A percentile compares a stretch with the other conserved stretches of the same genome.
These are phyloP conservation scores for Galaxea fascicularis DNA, from an alignment of 92 coral and sea anemone species.

Conservation along the genomic window DNA sequence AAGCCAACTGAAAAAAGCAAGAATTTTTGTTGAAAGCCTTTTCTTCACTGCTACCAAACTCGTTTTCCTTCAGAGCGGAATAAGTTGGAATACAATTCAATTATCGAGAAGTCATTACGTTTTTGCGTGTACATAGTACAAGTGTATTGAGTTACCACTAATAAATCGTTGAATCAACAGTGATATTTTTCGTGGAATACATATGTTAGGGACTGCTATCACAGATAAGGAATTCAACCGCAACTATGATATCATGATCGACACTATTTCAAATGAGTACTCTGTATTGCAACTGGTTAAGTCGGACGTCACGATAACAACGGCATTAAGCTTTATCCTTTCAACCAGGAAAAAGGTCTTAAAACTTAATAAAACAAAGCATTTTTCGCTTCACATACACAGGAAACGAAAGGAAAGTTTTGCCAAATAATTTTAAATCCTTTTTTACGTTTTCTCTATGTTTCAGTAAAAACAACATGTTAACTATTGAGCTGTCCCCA, in stretches of 20 bases:
- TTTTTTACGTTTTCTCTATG: too few relatives aligned
- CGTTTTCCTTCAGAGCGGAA: not conserved
- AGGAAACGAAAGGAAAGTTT: too few relatives aligned
- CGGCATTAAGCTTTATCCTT: not conserved
- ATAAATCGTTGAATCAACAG: not conserved
- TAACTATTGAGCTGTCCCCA: too few relatives aligned
- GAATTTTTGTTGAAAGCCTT: not conserved
- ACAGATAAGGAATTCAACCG: not conserved
- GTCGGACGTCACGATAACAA: constrained; percentile 16
- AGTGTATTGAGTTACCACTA: constrained; percentile 12
- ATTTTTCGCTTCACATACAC: not conserved
- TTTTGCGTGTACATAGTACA: constrained; percentile 22
- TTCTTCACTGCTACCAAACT: not conserved
- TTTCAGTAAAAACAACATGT: too few relatives aligned
- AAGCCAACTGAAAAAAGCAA: not conserved
- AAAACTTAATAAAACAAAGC: too few relatives aligned
- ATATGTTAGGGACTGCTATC: not conserved
- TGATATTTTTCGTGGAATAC: not conserved
- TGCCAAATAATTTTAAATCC: too few relatives aligned
- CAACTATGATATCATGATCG: not conserved
- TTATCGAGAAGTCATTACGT: not conserved
- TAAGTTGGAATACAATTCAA: not conserved
- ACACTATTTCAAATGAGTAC: constrained; percentile 16
- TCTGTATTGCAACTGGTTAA: constrained; percentile 12
- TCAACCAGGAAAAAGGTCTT: not conserved